Evolutionary conservation across 2,113 vertebrate species (phyloP), one percentile per base, ranked within the genome.

Genomic region (Sapajus apella): DNA sequence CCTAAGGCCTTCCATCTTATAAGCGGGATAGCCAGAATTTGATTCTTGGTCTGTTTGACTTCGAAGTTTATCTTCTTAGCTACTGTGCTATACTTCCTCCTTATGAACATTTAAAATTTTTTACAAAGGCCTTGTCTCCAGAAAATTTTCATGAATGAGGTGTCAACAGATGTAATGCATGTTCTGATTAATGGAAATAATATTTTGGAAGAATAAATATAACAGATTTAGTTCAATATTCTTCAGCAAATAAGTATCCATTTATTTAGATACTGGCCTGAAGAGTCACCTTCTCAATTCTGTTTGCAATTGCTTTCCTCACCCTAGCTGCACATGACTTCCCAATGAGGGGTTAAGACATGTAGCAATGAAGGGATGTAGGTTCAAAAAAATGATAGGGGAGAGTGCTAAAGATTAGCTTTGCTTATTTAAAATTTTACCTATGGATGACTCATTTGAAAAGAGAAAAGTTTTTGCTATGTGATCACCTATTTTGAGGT

Each of bases 201-300:
- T 75, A 73, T 80, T 94, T 95, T 85, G 25, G 35, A 91, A 90
- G 94, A 87, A 47, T 75, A 76, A 66, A 32, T 95, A n/a, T 84
- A 47, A 16, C 68, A 91, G 76, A 81, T 25, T 72, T 84, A 45
- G 47, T 76, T 96, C 17, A 81, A 8, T 87, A 43, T 92, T 76
- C 72, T 79, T 81, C 25, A 87, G 27, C 32, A 76, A 47, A 43
- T 81, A 25, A 79, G 4, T 55, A 14, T 85, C 40, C 17, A 12
- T 35, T 68, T 91, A 37, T 72, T 96, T 92, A 76, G 45, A 94
- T 87, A 70, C 18, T 81, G 80, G 13, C 5, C 43, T 45, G 52
- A 90, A 37, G 21, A 92, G 0, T 61, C 21, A 58, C 30, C 21
- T 32, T 79, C 17, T 73, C 25, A 70, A 0, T 81, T 73, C 6